These are phyloP conservation scores for Neopipo cinnamomea DNA, from an alignment of 2,113 vertebrate species.

Conservation along the genomic window DNA sequence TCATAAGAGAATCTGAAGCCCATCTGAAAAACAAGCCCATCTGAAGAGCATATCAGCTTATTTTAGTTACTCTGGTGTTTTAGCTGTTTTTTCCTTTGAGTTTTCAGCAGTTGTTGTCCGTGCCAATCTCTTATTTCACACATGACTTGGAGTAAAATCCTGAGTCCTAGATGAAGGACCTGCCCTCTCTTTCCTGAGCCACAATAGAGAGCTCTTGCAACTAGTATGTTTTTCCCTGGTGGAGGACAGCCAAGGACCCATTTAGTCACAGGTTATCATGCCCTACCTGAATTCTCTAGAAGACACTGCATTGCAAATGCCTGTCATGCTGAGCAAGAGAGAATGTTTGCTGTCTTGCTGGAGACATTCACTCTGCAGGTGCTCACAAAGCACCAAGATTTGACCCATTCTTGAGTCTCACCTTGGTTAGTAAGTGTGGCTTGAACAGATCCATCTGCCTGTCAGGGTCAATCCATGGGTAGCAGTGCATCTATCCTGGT, in stretches of 20 bases:
- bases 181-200: not conserved
- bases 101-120: not conserved
- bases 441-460: not conserved
- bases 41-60: not conserved
- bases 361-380: not conserved
- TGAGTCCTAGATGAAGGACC: not conserved
- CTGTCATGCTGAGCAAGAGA: not conserved
- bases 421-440: not conserved
- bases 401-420: not conserved
- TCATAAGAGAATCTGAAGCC: not conserved
- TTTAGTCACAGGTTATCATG: not conserved
- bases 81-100: not conserved
- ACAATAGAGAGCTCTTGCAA: not conserved
- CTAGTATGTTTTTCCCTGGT: not conserved
- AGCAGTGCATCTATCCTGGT: not conserved
- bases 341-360: not conserved
- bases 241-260: not conserved
- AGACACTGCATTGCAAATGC: not conserved
- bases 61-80: not conserved
- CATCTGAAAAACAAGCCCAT: not conserved
- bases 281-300: not conserved
- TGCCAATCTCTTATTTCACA: not conserved
- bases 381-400: not conserved
- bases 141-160: not conserved
- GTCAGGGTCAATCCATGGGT: not conserved